These are phyloP conservation scores for Macropus fuliginosus DNA, from an alignment of 2,797 vertebrate species.

Conservation along the genomic window DNA sequence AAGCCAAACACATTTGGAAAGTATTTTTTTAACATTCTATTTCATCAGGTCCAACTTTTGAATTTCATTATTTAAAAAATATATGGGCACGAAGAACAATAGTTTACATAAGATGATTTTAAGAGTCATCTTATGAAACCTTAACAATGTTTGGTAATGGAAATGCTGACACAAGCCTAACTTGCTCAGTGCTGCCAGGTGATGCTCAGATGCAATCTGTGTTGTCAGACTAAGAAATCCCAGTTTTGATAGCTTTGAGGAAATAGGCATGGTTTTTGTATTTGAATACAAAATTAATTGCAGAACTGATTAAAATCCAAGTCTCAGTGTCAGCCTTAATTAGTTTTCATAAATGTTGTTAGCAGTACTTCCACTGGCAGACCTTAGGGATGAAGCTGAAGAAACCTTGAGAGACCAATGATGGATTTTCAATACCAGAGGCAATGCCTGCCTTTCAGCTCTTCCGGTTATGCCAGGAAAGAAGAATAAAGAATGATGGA, in stretches of 20 bases:
- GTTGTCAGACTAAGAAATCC: conserved; percentile 43
- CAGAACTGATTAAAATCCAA: conserved; percentile 36
- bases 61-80: conserved; percentile 7
- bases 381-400: not conserved
- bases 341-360: not conserved
- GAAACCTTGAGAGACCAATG: conserved; percentile 24
- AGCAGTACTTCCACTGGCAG: not conserved
- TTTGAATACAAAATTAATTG: not conserved
- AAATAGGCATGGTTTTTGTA: conserved; percentile 1
- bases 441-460: conserved; percentile 8
- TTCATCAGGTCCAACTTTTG: conserved; percentile 1
- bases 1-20: not conserved
- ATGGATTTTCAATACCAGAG: conserved; percentile 9
- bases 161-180: conserved; percentile 6
- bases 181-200: conserved; percentile 26
- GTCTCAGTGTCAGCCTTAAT: conserved; percentile 15
- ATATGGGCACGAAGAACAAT: not conserved
- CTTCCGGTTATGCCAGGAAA: conserved; percentile 3
- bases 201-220: not conserved
- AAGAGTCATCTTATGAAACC: not conserved
- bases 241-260: conserved; percentile 57
- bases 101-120: conserved; percentile 28
- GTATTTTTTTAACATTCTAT: not conserved
- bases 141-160: conserved; percentile 33
- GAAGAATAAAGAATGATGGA: conserved; percentile 38